Evolutionary conservation across 2,797 vertebrate species (phyloP).

Genomic region (Gallinago stenura): DNA sequence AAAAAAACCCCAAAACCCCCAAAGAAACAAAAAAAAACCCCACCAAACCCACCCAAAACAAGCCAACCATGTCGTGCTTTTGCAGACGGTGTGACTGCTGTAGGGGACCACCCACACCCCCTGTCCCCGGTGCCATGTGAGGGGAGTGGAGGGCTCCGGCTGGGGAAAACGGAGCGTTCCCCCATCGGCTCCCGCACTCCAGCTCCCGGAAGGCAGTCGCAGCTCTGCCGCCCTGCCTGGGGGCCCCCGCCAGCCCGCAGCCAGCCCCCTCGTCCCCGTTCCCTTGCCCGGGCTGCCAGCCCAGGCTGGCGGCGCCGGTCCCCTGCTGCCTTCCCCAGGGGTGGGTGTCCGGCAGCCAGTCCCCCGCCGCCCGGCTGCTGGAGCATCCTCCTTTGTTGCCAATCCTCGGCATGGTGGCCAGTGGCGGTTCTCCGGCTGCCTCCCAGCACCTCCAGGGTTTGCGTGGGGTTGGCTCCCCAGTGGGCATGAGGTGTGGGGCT

Average conservation of each 20-base stretch:
- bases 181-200: neutral
- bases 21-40: too few species aligned
- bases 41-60: neutral
- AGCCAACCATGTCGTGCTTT: neutral
- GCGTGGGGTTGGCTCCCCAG: neutral
- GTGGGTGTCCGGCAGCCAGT: neutral
- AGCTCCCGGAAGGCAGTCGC: constrained; percentile 2
- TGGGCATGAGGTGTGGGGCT: neutral
- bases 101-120: neutral
- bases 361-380: neutral
- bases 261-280: too few species aligned
- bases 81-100: neutral
- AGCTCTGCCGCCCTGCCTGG: neutral
- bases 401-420: too few species aligned
- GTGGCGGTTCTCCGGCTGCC: neutral
- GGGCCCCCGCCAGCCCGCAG: too few species aligned
- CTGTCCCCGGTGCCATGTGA: neutral
- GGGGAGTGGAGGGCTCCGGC: neutral
- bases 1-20: too few species aligned
- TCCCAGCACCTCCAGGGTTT: neutral
- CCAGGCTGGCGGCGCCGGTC: neutral
- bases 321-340: too few species aligned
- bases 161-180: constrained; percentile 27
- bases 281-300: neutral
- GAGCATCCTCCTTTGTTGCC: too few species aligned